A percentile compares a stretch with the other conserved stretches of the same genome.
Conservation (phyloP, 2,888 invertebrate genomes). For the Drosophila maculinotata region DNA sequence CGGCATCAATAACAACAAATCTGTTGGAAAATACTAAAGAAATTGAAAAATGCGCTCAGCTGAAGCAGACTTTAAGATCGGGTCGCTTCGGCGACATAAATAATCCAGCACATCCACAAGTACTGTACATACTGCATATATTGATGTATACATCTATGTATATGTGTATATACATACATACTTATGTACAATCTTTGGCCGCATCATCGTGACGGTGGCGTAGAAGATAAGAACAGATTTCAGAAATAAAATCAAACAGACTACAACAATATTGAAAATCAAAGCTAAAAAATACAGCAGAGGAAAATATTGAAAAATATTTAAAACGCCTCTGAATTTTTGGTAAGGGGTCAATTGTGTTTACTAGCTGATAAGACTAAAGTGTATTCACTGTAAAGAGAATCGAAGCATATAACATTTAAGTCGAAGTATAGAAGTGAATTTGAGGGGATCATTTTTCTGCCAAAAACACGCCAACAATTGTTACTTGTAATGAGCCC, state of each 20-base stretch:
- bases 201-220: slow-evolving; percentile 62
- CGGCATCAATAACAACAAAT: slow-evolving; percentile 22
- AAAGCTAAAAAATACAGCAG: slow-evolving; percentile 20
- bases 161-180: neutral
- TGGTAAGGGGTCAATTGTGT: slow-evolving; percentile 56
- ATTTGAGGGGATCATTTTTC: too few species aligned
- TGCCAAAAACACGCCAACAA: too few species aligned
- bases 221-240: slow-evolving; percentile 42
- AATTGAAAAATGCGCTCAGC: slow-evolving; percentile 40
- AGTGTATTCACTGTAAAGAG: neutral
- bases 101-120: slow-evolving; percentile 26
- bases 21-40: slow-evolving; percentile 38
- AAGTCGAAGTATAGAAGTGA: slow-evolving; percentile 21
- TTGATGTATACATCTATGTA: neutral
- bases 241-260: slow-evolving; percentile 33
- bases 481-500: too few species aligned
- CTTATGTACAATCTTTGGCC: slow-evolving; percentile 36
- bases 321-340: slow-evolving; percentile 33
- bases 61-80: slow-evolving; percentile 25
- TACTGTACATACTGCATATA: slow-evolving; percentile 7
- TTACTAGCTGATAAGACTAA: slow-evolving; percentile 47
- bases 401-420: slow-evolving; percentile 4
- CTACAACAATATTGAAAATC: slow-evolving; percentile 15
- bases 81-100: slow-evolving; percentile 49
- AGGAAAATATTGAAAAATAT: slow-evolving; percentile 27